Evolutionary conservation across 2,113 vertebrate species (phyloP), one percentile per base, ranked within the genome.

Genomic region (Zapornia atra): DNA sequence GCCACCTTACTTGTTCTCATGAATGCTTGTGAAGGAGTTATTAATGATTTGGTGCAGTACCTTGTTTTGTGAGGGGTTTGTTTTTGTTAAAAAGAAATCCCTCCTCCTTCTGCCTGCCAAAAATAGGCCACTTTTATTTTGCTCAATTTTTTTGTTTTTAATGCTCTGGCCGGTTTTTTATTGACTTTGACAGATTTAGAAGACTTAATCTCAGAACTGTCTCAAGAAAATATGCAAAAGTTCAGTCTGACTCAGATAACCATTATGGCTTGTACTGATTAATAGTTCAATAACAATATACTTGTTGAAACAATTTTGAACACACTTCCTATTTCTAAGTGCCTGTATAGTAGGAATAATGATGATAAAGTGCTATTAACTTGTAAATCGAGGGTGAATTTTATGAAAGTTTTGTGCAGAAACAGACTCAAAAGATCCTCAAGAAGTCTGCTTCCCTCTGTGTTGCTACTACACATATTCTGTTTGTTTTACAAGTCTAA

Each of bases 141-240:
- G 56, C 36, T 93, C 48, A 81, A 26, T 24, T 79, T 90, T 61
- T 82, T 81, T 88, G 40, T 42, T 93, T 90, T 90, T 71, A 83
- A 29, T 91, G 42, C 44, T 79, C 46, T 50, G 42, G 8, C 34
- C 93, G 22, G 86, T 72, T 70, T 42, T 69, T 75, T 84, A 65
- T 78, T 96, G 57, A 77, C 75, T 88, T 94, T 95, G 87, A 95
- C 66, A 75, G 90, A 88, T 94, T 86, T 93, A 93, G 57, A 90
- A 82, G 86, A 65, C 29, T 86, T 95, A 92, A 87, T 91, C 84
- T 93, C 88, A 82, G 59, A 64, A 91, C 46, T 70, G 69, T 94
- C 91, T 95, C 80, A 95, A 66, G 86, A 95, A 96, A 96, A 82
- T 70, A 92, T 61, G n/a, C 86, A 76, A 85, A 94, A 94, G 96